These are phyloP conservation scores for Syrrhaptes paradoxus DNA, from an alignment of 2,113 vertebrate species.

Conservation along the genomic window DNA sequence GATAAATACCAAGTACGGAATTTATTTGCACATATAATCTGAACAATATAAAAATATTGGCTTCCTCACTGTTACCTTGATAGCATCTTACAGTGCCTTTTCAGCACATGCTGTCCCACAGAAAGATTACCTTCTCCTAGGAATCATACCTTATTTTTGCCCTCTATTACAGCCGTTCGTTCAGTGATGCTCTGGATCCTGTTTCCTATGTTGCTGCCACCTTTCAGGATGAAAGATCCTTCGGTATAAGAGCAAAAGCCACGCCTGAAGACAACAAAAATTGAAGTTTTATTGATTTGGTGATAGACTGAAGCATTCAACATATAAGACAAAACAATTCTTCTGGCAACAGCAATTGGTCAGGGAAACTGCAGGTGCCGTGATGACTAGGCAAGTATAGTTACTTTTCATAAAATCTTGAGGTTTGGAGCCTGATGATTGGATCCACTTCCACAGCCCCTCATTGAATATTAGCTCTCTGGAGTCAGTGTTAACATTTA, in stretches of 20 bases:
- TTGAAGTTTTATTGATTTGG: background rate
- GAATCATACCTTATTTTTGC: constrained; percentile 89
- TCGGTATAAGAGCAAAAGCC: constrained; percentile 67
- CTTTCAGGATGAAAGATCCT: constrained; percentile 62
- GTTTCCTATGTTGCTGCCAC: constrained; percentile 80
- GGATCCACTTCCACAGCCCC: background rate
- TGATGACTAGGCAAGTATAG: background rate
- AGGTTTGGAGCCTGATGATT: background rate
- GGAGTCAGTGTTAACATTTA: background rate
- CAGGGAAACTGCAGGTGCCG: background rate
- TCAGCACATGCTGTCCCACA: background rate
- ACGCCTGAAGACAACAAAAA: constrained; percentile 59
- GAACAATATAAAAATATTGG: background rate
- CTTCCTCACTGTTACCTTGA: background rate
- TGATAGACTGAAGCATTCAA: background rate
- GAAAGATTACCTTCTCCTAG: background rate
- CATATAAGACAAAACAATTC: background rate
- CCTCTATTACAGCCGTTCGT: constrained; percentile 84
- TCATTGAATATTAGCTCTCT: background rate
- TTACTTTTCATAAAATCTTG: background rate
- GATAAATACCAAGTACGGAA: background rate
- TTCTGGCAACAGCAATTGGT: background rate
- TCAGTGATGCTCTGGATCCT: constrained; percentile 88
- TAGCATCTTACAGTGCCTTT: background rate
- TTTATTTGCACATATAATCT: background rate